phyloP scores from a whole-genome alignment of 1,140 invertebrate species.

The Apis dorsata region DNA sequence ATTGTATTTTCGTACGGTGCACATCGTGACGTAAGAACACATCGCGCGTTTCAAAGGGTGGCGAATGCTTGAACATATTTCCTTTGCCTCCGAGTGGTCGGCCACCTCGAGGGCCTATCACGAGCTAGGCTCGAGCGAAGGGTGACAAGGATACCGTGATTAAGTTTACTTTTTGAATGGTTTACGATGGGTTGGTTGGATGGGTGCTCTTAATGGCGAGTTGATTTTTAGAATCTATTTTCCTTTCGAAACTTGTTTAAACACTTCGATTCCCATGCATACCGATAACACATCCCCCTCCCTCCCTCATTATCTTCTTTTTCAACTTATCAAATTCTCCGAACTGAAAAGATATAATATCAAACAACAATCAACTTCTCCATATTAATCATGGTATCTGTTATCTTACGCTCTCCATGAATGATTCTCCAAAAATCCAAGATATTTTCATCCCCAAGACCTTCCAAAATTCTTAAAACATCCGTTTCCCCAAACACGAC shows the following conservation, averaged over 20 bases:
- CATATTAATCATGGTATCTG: background rate
- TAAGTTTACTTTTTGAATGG: constrained; percentile 20
- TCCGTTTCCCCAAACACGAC: background rate
- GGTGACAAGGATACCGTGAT: constrained; percentile 34
- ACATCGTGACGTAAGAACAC: constrained; percentile 58
- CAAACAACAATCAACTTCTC: background rate
- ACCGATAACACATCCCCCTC: too few species aligned
- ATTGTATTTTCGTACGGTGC: constrained; percentile 42
- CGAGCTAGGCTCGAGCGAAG: background rate
- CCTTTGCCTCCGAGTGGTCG: background rate
- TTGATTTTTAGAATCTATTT: background rate
- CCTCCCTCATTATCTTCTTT: too few species aligned
- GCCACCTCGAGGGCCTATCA: constrained; percentile 12
- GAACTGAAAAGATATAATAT: too few species aligned
- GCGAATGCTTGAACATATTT: constrained; percentile 21
- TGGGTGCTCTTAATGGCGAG: too few species aligned
- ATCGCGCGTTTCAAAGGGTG: constrained; percentile 45
- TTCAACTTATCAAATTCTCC: too few species aligned
- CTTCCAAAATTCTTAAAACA: background rate
- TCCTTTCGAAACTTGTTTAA: background rate
- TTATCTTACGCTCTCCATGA: too few species aligned
- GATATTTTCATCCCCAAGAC: too few species aligned
- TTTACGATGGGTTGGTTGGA: background rate
- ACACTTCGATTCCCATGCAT: too few species aligned
- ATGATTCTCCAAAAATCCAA: too few species aligned